Conservation (phyloP, 2,797 vertebrate genomes). For the Bufotes viridis region DNA sequence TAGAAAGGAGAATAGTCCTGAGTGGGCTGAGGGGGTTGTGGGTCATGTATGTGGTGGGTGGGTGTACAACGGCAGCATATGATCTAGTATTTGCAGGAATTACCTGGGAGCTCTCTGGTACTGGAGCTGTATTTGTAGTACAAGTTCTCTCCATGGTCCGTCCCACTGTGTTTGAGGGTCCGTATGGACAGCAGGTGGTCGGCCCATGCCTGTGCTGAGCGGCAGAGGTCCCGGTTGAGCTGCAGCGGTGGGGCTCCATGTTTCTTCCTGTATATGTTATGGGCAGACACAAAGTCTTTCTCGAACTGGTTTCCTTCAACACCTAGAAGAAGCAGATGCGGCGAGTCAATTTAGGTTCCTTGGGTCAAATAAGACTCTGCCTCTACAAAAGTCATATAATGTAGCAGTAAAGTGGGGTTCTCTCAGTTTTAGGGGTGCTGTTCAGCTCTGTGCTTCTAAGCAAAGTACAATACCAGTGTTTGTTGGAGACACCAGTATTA, state of each 20-base stretch:
- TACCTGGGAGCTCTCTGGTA: conserved; percentile 58
- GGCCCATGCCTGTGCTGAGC: conserved; percentile 88
- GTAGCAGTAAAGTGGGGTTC: not conserved
- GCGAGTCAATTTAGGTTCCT: not conserved
- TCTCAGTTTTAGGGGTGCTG: not conserved
- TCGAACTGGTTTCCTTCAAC: conserved; percentile 78
- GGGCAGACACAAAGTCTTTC: conserved; percentile 85
- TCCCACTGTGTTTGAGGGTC: conserved; percentile 58
- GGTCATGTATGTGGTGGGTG: too few relatives aligned
- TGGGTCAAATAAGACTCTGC: not conserved
- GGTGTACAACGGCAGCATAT: too few relatives aligned
- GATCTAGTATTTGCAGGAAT: not conserved
- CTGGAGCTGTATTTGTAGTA: conserved; percentile 63
- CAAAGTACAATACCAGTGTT: too few relatives aligned
- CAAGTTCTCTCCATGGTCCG: conserved; percentile 57
- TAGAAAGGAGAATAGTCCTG: too few relatives aligned
- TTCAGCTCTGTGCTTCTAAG: too few relatives aligned
- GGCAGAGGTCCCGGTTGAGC: conserved; percentile 88
- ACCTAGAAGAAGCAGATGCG: conserved; percentile 31
- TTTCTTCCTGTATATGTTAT: conserved; percentile 91
- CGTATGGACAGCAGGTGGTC: conserved; percentile 58
- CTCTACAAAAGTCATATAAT: too few relatives aligned
- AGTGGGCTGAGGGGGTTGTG: too few relatives aligned
- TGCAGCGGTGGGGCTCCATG: conserved; percentile 89
- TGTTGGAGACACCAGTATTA: too few relatives aligned